phyloP scores from a whole-genome alignment of 2,797 vertebrate genomes.

The Sebastes hopkinsi region DNA sequence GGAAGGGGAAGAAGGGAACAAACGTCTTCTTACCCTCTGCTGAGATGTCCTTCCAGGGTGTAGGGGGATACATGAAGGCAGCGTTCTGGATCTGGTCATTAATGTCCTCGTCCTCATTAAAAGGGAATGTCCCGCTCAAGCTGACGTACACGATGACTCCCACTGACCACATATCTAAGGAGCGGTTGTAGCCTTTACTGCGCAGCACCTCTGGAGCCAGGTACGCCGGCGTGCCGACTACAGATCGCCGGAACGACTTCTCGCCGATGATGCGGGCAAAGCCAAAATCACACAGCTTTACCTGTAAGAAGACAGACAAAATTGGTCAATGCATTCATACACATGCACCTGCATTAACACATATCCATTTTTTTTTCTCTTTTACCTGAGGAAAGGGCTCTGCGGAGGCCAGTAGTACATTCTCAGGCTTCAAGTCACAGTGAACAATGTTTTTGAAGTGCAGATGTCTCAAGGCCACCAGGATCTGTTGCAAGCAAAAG shows the following conservation, averaged over 20 bases:
- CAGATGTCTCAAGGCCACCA: constrained; percentile 96
- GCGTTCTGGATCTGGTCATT: constrained; percentile 99
- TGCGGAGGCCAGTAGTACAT: constrained; percentile 94
- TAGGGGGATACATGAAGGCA: constrained; percentile 97
- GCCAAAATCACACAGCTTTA: constrained; percentile 97
- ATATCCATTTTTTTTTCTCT: background rate
- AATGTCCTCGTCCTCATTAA: constrained; percentile 98
- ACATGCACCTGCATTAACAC: background rate
- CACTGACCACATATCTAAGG: constrained; percentile 98
- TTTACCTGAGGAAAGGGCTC: constrained; percentile 96
- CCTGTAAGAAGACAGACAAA: constrained; percentile 75
- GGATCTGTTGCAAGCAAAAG: constrained; percentile 83
- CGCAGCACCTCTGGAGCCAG: constrained; percentile 95
- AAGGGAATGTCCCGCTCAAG: constrained; percentile 96
- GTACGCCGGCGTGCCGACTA: constrained; percentile 96
- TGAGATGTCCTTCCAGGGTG: constrained; percentile 97
- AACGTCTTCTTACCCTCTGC: constrained; percentile 85
- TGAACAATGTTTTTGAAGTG: constrained; percentile 99
- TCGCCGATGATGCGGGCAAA: constrained; percentile 99
- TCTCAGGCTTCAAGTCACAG: constrained; percentile 99
- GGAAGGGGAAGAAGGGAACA: background rate
- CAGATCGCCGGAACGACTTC: constrained; percentile 97
- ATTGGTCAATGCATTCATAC: background rate
- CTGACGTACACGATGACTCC: constrained; percentile 98
- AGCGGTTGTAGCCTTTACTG: constrained; percentile 98